Base-by-base conservation (phyloP, 2,888 invertebrate species). In the Chalcosyrphus nemorum region DNA sequence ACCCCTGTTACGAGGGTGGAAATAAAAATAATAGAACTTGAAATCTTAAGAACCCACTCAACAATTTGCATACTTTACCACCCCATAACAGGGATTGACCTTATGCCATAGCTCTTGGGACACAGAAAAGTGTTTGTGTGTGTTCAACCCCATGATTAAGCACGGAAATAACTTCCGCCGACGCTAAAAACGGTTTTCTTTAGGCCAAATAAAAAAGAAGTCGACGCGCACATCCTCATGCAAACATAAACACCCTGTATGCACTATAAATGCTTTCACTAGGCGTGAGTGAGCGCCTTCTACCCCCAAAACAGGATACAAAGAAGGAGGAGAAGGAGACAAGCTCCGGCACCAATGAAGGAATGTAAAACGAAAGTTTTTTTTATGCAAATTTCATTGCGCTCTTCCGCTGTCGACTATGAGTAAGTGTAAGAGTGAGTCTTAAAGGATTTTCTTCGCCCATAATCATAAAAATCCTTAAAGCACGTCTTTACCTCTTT, bases 91-190 rank as follows among this genome's bases (percentile, higher is more conserved):
- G 59, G 74, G 70, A 80, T 84, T 84, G 78, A 84, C 84, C 84
- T 78, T 82, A 82, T 82, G 77, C 43, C 81, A 66, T 65, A 50
- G 38, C 47, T 4, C 4, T 50, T 15, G 38, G 11, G 38, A 27
- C 32, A 57, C 59, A 45, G 38, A 68, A 63, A 11, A 17, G n/a
- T 41, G 61, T 45, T 35, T 63, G 54, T 66, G 13, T 70, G 56
- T 4, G 38, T 24, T 21, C 38, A 59, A 63, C 61, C 54, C 82
- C 52, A 71, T 81, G 84, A 86, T 84, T 84, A 78, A 81, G 78
- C 86, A 81, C 74, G 76, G 50, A 86, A 87, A 87, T 86, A 80
- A 86, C 86, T 86, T 87, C 87, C 87, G 87, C 70, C 70, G 59
- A 65, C 3, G 38, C 80, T 75, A 75, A 84, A 80, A 84, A 78